Base-by-base conservation (phyloP, 2,888 invertebrate genomes). In the Drosophila picticornis region DNA sequence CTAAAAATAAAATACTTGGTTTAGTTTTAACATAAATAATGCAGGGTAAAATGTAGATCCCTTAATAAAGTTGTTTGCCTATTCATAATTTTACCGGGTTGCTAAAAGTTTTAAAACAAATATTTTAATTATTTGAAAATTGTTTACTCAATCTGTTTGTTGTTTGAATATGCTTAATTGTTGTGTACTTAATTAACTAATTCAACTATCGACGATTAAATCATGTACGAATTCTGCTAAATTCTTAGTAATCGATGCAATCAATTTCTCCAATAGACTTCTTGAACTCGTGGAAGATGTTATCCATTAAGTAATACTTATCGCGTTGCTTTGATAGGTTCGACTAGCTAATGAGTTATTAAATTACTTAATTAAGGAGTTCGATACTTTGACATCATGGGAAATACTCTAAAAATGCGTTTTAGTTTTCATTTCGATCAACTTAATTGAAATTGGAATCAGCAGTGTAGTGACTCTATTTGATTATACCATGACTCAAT, bases 361-460 rank as follows among this genome's bases (percentile, higher is more conserved):
- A 32, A 52, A 7, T 34, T 7, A 38, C 25, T 52, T 22, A 52
- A 38, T 52, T 19, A 32, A 29, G 5, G 7, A 10, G 9, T 10
- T 56, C 19, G 19, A 10, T 10, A 10, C 16, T 55, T 57, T 57
- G 11, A 13, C 10, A 31, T 16, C 43, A 19, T 31, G 9, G 29
- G 3, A 57, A 38, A 50, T 32, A 25, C 36, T 10, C 29, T 11
- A 16, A 36, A 48, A 63, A n/a, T 56, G 22, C 36, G 50, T 50
- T 43, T 51, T 31, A 29, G 25, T 36, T 53, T 46, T 22, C 53
- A 57, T 73, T 81, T 53, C 76, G 84, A 84, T 84, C 87, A 80
- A 69, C 87, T 86, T 88, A 88, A 84, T 86, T 84, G 86, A 75
- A 83, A 83, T 55, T 75, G 53, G 56, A 59, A 53, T 69, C 32